These are phyloP conservation scores for Phoxinus dragarum DNA, from an alignment of 2,797 vertebrate genomes.

Conservation along the genomic window DNA sequence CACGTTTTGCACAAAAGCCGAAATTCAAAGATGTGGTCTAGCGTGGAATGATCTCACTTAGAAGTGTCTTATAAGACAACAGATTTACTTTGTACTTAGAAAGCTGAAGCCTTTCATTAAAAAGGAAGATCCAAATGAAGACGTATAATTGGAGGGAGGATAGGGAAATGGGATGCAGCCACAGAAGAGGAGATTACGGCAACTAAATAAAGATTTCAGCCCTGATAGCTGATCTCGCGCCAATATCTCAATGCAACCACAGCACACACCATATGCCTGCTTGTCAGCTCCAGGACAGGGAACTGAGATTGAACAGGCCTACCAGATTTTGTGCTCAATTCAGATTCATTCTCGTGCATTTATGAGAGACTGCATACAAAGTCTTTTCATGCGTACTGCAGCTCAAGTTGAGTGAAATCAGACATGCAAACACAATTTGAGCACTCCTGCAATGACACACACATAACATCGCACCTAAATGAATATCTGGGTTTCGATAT, in stretches of 20 bases:
- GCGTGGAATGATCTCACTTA: slow-evolving; percentile 11
- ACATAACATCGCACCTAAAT: slow-evolving; percentile 7
- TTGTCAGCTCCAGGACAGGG: slow-evolving; percentile 35
- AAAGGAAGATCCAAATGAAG: slow-evolving; percentile 20
- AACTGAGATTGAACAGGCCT: slow-evolving; percentile 17
- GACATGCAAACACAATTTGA: neutral
- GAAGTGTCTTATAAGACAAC: slow-evolving; percentile 11
- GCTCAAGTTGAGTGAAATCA: neutral
- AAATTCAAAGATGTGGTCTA: neutral
- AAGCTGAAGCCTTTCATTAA: slow-evolving; percentile 37
- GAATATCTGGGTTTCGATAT: slow-evolving; percentile 31
- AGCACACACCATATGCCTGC: slow-evolving; percentile 50
- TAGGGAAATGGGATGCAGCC: slow-evolving; percentile 31
- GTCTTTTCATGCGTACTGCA: neutral
- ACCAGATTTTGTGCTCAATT: neutral
- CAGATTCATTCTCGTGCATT: neutral
- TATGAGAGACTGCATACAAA: neutral
- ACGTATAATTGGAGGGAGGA: slow-evolving; percentile 38
- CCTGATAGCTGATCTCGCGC: slow-evolving; percentile 29
- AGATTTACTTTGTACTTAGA: neutral
- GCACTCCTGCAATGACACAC: neutral
- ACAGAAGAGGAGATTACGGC: slow-evolving; percentile 27
- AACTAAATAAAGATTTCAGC: slow-evolving; percentile 50
- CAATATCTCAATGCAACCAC: slow-evolving; percentile 39
- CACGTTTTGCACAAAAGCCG: neutral